phyloP scores from a whole-genome alignment of 2,113 vertebrate genomes.

The Triplophysa rosa region DNA sequence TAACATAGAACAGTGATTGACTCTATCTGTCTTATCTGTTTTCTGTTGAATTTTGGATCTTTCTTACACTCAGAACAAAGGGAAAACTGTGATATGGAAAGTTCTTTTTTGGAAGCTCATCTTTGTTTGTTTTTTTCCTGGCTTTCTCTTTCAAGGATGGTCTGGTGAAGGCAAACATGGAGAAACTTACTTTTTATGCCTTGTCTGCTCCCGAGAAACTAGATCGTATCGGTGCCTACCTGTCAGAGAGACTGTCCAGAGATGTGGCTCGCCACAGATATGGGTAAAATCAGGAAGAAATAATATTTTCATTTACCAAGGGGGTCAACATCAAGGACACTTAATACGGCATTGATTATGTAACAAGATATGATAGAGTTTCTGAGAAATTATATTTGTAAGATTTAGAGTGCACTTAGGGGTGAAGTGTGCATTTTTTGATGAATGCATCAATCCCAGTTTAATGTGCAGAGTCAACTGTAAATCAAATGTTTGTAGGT shows the following conservation, averaged over 20 bases:
- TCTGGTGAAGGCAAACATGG: slow-evolving; percentile 86
- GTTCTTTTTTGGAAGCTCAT: not conserved
- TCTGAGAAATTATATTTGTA: not conserved
- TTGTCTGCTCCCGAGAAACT: slow-evolving; percentile 84
- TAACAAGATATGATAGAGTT: not conserved
- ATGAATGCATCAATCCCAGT: too few relatives aligned
- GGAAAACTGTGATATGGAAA: not conserved
- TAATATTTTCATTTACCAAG: not conserved
- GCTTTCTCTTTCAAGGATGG: slow-evolving; percentile 73
- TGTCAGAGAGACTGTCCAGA: slow-evolving; percentile 80
- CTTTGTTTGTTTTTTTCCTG: not conserved
- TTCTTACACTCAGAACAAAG: not conserved
- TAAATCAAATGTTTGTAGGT: too few relatives aligned
- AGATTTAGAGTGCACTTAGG: too few relatives aligned
- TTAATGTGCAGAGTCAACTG: too few relatives aligned
- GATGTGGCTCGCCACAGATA: slow-evolving; percentile 83
- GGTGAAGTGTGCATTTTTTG: too few relatives aligned
- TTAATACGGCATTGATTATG: not conserved
- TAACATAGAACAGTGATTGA: not conserved
- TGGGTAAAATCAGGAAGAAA: slow-evolving; percentile 66
- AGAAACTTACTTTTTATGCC: slow-evolving; percentile 84
- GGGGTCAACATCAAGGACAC: not conserved
- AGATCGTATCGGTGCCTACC: slow-evolving; percentile 82
- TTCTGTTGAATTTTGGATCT: not conserved
- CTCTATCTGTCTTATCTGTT: not conserved